Conservation (phyloP, 2,113 vertebrate species). For the Protobothrops mucrosquamatus region DNA sequence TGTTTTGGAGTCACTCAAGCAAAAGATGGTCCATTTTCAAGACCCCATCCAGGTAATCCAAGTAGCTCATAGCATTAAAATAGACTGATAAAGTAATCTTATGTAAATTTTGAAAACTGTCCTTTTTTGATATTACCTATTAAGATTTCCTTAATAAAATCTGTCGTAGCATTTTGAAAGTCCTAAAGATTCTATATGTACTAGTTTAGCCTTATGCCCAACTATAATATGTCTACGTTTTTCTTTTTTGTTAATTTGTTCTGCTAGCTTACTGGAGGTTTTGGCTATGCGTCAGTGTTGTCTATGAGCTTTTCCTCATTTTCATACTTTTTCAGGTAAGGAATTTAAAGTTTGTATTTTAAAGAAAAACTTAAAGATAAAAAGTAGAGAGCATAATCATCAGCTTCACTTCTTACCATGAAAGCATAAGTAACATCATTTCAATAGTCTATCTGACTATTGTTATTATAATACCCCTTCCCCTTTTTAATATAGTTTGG, state of each 20-base stretch:
- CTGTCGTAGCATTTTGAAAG: neutral
- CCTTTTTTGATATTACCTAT: neutral
- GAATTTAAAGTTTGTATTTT: neutral
- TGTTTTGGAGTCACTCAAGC: conserved; percentile 99
- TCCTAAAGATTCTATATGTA: neutral
- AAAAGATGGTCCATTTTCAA: conserved; percentile 96
- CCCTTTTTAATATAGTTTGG: neutral
- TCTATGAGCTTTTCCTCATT: conserved; percentile 98
- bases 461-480: neutral
- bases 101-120: neutral
- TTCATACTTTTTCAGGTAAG: conserved; percentile 98
- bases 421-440: neutral
- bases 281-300: conserved; percentile 96
- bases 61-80: neutral
- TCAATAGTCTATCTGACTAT: neutral
- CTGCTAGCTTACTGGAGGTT: conserved; percentile 93
- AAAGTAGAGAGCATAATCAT: neutral
- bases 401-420: neutral
- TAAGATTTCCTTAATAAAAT: neutral
- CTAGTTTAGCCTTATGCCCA: neutral
- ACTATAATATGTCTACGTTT: neutral
- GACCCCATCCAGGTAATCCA: conserved; percentile 93
- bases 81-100: neutral
- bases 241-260: neutral
- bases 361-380: neutral